A percentile compares a stretch with the other conserved stretches of the same genome.
Conservation (phyloP, 2,888 invertebrate genomes). For the Heliconius charithonia region DNA sequence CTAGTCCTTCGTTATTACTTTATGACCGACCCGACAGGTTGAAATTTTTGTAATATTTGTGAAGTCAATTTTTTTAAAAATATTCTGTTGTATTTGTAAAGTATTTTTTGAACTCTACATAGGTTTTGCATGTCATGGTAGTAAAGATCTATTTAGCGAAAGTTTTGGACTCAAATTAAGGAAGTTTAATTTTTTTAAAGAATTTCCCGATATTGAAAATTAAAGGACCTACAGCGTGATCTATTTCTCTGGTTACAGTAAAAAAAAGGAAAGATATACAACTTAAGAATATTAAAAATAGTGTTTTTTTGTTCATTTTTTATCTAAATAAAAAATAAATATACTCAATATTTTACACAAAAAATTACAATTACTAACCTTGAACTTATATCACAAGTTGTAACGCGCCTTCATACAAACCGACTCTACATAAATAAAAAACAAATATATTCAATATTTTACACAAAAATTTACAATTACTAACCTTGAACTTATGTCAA, state of each 20-base stretch:
- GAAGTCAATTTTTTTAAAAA: neutral
- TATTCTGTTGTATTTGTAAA: neutral
- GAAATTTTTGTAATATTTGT: neutral
- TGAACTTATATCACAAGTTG: neutral
- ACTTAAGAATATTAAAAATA: too few relatives aligned
- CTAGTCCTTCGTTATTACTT: conserved; percentile 41
- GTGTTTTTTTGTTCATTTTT: too few relatives aligned
- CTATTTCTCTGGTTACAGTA: too few relatives aligned
- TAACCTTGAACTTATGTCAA: too few relatives aligned
- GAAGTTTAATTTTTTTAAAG: neutral
- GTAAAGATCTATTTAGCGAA: neutral
- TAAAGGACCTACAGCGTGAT: too few relatives aligned
- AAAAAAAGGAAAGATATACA: too few relatives aligned
- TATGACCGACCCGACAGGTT: conserved; percentile 16
- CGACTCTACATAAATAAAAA: too few relatives aligned
- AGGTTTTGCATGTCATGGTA: neutral
- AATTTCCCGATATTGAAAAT: too few relatives aligned
- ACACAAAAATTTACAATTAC: too few relatives aligned
- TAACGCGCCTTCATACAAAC: too few relatives aligned
- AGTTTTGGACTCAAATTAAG: neutral
- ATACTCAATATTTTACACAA: neutral
- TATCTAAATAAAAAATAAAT: neutral
- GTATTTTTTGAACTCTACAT: neutral
- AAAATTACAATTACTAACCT: neutral
- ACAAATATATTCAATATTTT: too few relatives aligned